Conservation (phyloP, 2,113 vertebrate genomes). For the Melanerpes formicivorus region DNA sequence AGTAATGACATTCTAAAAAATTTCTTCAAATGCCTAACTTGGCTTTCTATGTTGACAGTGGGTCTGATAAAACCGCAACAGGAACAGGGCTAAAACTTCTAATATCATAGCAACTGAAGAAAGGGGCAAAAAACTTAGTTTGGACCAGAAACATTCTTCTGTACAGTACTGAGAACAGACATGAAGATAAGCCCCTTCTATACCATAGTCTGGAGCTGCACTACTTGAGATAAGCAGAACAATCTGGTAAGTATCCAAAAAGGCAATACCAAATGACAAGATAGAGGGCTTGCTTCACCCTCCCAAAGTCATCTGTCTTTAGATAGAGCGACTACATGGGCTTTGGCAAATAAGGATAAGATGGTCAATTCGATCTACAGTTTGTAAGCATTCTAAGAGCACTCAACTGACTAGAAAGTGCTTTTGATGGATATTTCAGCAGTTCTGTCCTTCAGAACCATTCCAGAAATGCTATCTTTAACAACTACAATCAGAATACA, state of each 20-base stretch:
- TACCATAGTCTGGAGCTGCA: conserved; percentile 1
- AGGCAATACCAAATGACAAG: conserved; percentile 23
- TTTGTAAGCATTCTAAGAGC: neutral
- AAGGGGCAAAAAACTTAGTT: neutral
- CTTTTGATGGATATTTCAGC: neutral
- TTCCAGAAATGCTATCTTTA: neutral
- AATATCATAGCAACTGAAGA: neutral
- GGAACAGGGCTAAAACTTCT: neutral
- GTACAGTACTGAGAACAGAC: neutral
- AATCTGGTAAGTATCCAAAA: conserved; percentile 18
- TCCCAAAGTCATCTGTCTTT: conserved; percentile 19
- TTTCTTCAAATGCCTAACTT: neutral
- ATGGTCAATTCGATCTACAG: neutral
- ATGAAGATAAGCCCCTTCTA: neutral
- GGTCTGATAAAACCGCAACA: neutral
- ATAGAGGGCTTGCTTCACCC: conserved; percentile 1
- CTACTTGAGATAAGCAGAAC: conserved; percentile 43
- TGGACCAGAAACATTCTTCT: neutral
- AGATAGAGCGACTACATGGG: neutral
- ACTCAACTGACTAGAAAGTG: neutral
- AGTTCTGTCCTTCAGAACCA: neutral
- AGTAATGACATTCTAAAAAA: neutral
- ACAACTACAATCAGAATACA: neutral
- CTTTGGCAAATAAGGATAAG: conserved; percentile 41
- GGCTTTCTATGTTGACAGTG: neutral